Evolutionary conservation across 2,888 invertebrate species (phyloP), one percentile per base, ranked within the genome.

Genomic region (Mongoloraphidia duomilia): DNA sequence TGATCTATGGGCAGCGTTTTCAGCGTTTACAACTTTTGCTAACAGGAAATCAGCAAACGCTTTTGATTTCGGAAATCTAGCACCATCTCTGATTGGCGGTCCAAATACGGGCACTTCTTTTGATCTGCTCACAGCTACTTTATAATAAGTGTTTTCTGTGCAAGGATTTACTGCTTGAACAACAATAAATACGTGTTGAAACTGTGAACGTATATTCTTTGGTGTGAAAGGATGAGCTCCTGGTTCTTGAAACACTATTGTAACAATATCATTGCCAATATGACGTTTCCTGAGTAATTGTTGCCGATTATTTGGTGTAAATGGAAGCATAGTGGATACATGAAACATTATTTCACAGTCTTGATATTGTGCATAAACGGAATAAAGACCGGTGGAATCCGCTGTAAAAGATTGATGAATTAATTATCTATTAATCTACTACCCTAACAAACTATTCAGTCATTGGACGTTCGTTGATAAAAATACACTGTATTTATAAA

Each of bases 211-310:
- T 59, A 96, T 93, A 60, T 89, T 87, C 61, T 88, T 82, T 47
- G 96, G 94, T 50, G 91, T 91, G 69, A 96, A 96, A 1, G 94
- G 90, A 49, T 84, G 76, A 17, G 95, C 87, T 44, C 92, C 93
- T 0, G 92, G 90, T 68, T 91, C 90, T 65, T 77, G 85, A 73
- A 96, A 97, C 50, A 97, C 88, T 58, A 97, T 88, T 11, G 95
- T 96, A 46, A 96, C 95, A 64, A 96, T 95, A 70, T 96, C 95
- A 66, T 96, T 96, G 58, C 96, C 96, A 62, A 96, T 95, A 69
- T 96, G 95, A 33, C 96, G 79, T 67, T 96, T 96, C 55, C 96
- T 76, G 58, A 94, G 73, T 58, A 96, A 72, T 77, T 95, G 95
- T 65, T 96, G 95, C 53, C 88, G 76, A 69, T 96, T 96, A 67